A percentile compares a stretch with the other conserved stretches of the same genome.
These are phyloP conservation scores for Gari tellinella DNA, from an alignment of 2,888 invertebrate genomes.

Conservation along the genomic window DNA sequence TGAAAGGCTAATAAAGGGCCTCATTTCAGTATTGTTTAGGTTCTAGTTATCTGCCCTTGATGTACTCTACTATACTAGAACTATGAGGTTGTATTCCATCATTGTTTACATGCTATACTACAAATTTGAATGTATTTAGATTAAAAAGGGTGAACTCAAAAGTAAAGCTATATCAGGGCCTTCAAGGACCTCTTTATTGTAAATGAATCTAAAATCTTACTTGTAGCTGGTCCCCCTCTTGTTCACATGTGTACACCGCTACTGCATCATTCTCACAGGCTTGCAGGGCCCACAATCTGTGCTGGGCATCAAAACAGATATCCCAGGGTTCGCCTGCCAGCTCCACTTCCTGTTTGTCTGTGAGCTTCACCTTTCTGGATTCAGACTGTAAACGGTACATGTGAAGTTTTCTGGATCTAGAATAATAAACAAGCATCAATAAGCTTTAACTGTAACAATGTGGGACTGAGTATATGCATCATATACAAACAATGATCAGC, in stretches of 20 bases:
- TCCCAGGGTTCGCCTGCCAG: conserved; percentile 65
- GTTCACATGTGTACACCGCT: conserved; percentile 39
- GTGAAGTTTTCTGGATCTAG: conserved; percentile 19
- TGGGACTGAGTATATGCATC: no score
- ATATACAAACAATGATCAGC: no score
- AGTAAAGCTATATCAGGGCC: no score
- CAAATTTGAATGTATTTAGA: no score
- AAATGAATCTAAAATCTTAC: background rate
- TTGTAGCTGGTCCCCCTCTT: conserved; percentile 6
- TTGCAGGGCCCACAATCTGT: conserved; percentile 62
- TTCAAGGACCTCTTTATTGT: no score
- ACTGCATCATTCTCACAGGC: conserved; percentile 58
- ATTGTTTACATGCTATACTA: no score
- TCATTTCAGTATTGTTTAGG: no score
- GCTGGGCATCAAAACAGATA: conserved; percentile 56
- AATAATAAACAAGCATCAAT: background rate
- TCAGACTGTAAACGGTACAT: conserved; percentile 15
- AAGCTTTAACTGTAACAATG: background rate
- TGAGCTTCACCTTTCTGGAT: conserved; percentile 9
- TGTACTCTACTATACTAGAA: no score
- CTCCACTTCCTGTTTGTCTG: conserved; percentile 10
- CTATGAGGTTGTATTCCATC: no score
- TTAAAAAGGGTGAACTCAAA: no score
- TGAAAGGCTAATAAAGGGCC: no score
- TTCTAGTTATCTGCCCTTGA: no score